A percentile compares a stretch with the other conserved stretches of the same genome.
Evolutionary conservation across 1,140 invertebrate species (phyloP).

Genomic region (Hydropsyche tenuis): DNA sequence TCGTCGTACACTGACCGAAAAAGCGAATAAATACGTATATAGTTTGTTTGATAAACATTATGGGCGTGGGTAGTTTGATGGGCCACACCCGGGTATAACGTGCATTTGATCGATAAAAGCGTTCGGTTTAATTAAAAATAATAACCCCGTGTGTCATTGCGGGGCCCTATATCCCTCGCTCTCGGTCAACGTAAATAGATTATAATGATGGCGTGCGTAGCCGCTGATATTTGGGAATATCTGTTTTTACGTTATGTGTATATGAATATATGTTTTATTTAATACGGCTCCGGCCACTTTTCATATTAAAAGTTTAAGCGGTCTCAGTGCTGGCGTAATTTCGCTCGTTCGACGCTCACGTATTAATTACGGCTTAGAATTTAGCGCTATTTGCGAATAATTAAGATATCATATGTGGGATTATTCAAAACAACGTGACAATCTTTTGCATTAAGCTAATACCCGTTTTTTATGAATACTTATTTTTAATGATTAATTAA

Average conservation of each 20-base stretch:
- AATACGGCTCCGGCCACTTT: slow-evolving; percentile 19
- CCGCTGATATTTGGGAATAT: background rate
- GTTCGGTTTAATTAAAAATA: slow-evolving; percentile 39
- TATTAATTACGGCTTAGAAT: background rate
- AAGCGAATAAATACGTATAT: background rate
- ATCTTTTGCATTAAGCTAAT: no score
- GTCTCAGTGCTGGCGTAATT: background rate
- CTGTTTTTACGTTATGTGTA: background rate
- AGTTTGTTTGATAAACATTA: slow-evolving; percentile 34
- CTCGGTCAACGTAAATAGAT: slow-evolving; percentile 26
- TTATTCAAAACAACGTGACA: no score
- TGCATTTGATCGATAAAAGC: slow-evolving; percentile 38
- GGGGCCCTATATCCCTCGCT: background rate
- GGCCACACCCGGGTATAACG: slow-evolving; percentile 31
- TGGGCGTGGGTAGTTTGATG: slow-evolving; percentile 21
- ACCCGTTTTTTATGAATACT: no score
- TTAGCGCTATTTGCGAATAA: no score
- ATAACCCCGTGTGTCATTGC: slow-evolving; percentile 37
- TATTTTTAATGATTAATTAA: no score
- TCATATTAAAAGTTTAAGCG: slow-evolving; percentile 28
- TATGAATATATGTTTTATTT: background rate
- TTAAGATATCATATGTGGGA: no score
- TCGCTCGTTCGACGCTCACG: background rate
- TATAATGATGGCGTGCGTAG: slow-evolving; percentile 32
- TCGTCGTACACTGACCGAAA: background rate